A percentile compares a stretch with the other conserved stretches of the same genome.
Evolutionary conservation across 2,888 invertebrate species (phyloP).

Genomic region (Alloplasta piceator): DNA sequence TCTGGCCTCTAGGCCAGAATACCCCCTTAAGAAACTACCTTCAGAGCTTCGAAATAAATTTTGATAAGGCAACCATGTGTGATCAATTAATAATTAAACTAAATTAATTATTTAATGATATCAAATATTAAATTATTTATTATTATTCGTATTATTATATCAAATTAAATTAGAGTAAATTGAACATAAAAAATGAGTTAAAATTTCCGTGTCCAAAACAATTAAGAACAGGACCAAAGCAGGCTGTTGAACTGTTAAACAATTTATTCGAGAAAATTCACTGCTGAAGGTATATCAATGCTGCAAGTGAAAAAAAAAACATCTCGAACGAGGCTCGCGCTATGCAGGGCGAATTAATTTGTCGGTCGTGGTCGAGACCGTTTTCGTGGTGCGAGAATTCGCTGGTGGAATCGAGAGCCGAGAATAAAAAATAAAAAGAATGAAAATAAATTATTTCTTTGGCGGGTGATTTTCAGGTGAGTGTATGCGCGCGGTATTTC

Average conservation of each 20-base stretch:
- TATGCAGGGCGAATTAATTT: slow-evolving; percentile 57
- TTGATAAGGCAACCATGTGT: too few species aligned
- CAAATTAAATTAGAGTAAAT: too few species aligned
- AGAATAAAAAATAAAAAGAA: slow-evolving; percentile 13
- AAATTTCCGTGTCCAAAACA: too few species aligned
- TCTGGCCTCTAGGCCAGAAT: too few species aligned
- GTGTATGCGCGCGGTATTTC: slow-evolving; percentile 12
- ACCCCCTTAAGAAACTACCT: too few species aligned
- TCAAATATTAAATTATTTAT: too few species aligned
- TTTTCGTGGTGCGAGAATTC: slow-evolving; percentile 40
- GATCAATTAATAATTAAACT: too few species aligned
- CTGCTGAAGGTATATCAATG: slow-evolving; percentile 15
- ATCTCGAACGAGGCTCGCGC: slow-evolving; percentile 8
- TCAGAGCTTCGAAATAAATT: too few species aligned
- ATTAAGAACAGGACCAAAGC: neutral
- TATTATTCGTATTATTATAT: too few species aligned
- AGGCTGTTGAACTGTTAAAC: neutral
- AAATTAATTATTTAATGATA: too few species aligned
- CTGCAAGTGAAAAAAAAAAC: slow-evolving; percentile 15
- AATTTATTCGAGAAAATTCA: slow-evolving; percentile 5
- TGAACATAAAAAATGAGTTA: too few species aligned
- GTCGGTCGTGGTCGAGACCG: slow-evolving; percentile 40
- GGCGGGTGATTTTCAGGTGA: slow-evolving; percentile 50
- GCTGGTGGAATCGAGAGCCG: slow-evolving; percentile 31
- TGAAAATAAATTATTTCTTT: slow-evolving; percentile 43